phyloP scores from a whole-genome alignment of 2,888 invertebrate species.

The Agriotes lineatus region DNA sequence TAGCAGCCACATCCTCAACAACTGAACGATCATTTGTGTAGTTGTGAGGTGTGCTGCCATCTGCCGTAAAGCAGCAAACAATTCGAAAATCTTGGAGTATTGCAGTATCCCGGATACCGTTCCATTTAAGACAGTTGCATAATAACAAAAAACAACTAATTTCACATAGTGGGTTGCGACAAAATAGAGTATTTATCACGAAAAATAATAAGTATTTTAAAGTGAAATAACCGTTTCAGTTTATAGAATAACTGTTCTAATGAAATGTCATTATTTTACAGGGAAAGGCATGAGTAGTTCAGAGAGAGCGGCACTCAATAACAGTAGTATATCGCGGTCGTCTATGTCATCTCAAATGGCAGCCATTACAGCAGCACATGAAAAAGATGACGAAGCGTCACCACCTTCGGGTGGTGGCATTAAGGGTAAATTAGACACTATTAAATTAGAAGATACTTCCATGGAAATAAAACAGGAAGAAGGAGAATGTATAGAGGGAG shows the following conservation, averaged over 20 bases:
- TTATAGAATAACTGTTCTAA: slow-evolving; percentile 2
- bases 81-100: no score
- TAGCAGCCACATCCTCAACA: no score
- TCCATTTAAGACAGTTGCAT: no score
- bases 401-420: slow-evolving; percentile 70
- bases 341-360: slow-evolving; percentile 79
- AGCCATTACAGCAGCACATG: slow-evolving; percentile 77
- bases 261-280: slow-evolving; percentile 38
- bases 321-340: slow-evolving; percentile 57
- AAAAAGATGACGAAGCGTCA: slow-evolving; percentile 75
- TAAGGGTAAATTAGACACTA: slow-evolving; percentile 75
- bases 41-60: no score
- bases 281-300: slow-evolving; percentile 69
- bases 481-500: slow-evolving; percentile 68
- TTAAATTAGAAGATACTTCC: slow-evolving; percentile 73
- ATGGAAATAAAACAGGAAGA: slow-evolving; percentile 77
- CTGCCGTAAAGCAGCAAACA: no score
- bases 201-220: no score
- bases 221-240: no score
- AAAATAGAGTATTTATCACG: no score
- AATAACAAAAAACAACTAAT: no score
- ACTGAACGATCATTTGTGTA: no score
- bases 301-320: slow-evolving; percentile 66
- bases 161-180: no score
- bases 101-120: no score